Conservation (phyloP, 2,797 vertebrate genomes). For the Poeciliopsis gracilis region DNA sequence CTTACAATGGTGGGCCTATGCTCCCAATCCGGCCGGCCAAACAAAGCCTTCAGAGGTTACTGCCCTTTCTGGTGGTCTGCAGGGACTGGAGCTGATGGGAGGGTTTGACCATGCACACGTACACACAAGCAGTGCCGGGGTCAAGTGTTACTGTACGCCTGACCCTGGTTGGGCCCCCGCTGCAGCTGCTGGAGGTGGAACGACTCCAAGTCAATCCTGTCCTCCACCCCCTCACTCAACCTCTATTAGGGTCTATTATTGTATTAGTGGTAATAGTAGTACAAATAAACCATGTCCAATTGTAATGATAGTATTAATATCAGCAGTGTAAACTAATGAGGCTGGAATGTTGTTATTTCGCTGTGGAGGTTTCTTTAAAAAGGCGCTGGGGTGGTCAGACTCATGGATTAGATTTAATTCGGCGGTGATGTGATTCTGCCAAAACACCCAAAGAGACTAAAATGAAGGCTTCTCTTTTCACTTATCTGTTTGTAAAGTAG, state of each 20-base stretch:
- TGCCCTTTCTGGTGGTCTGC: constrained; percentile 79
- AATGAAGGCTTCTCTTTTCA: constrained; percentile 38
- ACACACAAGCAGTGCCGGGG: constrained; percentile 52
- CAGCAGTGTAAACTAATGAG: constrained; percentile 79
- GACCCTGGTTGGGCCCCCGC: constrained; percentile 70
- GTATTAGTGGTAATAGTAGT: constrained; percentile 84
- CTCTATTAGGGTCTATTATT: constrained; percentile 82
- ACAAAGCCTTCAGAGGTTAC: constrained; percentile 84
- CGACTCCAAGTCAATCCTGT: constrained; percentile 53
- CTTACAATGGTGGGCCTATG: constrained; percentile 84
- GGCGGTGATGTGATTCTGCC: constrained; percentile 65
- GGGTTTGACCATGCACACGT: constrained; percentile 54
- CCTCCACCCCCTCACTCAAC: constrained; percentile 58
- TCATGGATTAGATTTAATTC: constrained; percentile 76
- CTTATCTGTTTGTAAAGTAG: constrained; percentile 29
- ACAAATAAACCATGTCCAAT: constrained; percentile 82
- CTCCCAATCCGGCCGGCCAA: constrained; percentile 73
- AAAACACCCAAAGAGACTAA: constrained; percentile 58
- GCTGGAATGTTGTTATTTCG: constrained; percentile 79
- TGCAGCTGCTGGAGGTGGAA: constrained; percentile 72
- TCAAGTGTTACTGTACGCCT: constrained; percentile 82
- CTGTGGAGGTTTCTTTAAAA: constrained; percentile 74
- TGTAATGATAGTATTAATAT: constrained; percentile 84
- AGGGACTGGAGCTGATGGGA: constrained; percentile 59
- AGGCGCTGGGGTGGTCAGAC: constrained; percentile 72